Conservation (phyloP, 2,888 invertebrate genomes). For the Drosophila formosana region DNA sequence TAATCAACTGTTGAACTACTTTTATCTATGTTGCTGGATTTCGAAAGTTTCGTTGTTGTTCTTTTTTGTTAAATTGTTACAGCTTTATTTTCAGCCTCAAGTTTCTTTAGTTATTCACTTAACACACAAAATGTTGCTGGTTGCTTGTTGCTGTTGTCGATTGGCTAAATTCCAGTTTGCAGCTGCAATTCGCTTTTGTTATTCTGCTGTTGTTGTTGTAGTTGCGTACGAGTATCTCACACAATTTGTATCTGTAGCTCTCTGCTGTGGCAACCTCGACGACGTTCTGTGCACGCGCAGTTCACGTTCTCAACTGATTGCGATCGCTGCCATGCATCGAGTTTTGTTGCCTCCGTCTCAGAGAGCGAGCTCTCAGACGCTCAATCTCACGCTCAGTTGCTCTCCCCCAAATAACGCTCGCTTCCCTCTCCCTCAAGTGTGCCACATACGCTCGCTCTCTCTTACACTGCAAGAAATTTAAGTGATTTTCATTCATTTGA, state of each 20-base stretch:
- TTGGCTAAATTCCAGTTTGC: constrained; percentile 74
- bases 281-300: constrained; percentile 59
- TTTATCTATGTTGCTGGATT: constrained; percentile 64
- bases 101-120: constrained; percentile 66
- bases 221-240: constrained; percentile 57
- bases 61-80: constrained; percentile 50
- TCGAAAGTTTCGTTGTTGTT: constrained; percentile 74
- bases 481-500: no score
- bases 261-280: constrained; percentile 10
- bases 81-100: constrained; percentile 42
- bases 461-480: constrained; percentile 31
- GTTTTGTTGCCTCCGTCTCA: constrained; percentile 66
- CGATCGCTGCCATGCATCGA: constrained; percentile 65
- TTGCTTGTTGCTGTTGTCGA: constrained; percentile 43
- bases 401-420: not conserved
- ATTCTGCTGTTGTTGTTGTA: constrained; percentile 12
- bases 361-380: not conserved
- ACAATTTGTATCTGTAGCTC: constrained; percentile 40
- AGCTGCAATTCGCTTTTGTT: constrained; percentile 61
- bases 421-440: not conserved
- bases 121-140: constrained; percentile 44
- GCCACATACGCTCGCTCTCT: not conserved
- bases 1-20: constrained; percentile 65
- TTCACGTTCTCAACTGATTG: constrained; percentile 72
- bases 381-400: constrained; percentile 21